Percentiles rank a stretch among this genome's conserved stretches.
These are phyloP conservation scores for Ceriagrion tenellum DNA, from an alignment of 2,888 invertebrate species.

Conservation along the genomic window DNA sequence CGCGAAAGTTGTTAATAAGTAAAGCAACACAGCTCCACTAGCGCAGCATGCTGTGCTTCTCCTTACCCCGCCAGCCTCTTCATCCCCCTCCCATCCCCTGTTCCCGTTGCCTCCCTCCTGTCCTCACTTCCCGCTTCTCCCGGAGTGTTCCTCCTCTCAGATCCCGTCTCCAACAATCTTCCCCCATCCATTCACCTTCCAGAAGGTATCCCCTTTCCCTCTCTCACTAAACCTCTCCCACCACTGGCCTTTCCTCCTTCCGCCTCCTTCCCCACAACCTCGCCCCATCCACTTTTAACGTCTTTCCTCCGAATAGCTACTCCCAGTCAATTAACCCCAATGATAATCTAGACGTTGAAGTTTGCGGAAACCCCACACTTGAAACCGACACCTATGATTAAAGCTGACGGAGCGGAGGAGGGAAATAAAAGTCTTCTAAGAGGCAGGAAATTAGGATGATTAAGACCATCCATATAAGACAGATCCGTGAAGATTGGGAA, in stretches of 20 bases:
- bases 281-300: neutral
- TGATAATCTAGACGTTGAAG: constrained; percentile 53
- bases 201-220: too few relatives aligned
- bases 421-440: neutral
- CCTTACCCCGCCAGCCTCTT: too few relatives aligned
- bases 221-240: neutral
- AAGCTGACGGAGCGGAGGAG: constrained; percentile 1
- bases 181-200: neutral
- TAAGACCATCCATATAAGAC: neutral
- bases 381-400: constrained; percentile 66
- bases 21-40: constrained; percentile 44
- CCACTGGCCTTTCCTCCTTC: neutral
- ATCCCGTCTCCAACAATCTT: neutral
- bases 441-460: constrained; percentile 42
- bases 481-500: neutral
- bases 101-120: neutral
- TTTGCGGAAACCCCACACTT: constrained; percentile 47
- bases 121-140: neutral
- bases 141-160: neutral
- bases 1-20: constrained; percentile 65
- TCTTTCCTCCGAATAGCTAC: constrained; percentile 38
- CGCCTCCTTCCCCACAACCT: neutral
- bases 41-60: neutral
- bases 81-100: neutral
- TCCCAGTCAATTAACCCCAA: constrained; percentile 47